phyloP scores from a whole-genome alignment of 2,797 vertebrate species.

The Spizella passerina region DNA sequence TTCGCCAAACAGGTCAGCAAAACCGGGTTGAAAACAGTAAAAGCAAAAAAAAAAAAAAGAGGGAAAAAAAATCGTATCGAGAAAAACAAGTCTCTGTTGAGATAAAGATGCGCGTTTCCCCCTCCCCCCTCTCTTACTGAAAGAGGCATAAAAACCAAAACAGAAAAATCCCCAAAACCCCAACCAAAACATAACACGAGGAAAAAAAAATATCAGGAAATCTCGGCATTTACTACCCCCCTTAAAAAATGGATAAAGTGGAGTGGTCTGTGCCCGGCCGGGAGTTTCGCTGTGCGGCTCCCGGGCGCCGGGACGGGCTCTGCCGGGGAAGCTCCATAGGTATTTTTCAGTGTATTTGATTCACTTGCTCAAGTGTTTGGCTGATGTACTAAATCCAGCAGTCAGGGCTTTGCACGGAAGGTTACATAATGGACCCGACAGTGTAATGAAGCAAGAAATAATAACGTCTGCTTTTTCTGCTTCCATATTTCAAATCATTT shows the following conservation, averaged over 20 bases:
- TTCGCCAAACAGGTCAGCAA: conserved; percentile 99
- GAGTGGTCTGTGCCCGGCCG: neutral
- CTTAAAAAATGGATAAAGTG: neutral
- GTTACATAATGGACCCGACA: conserved; percentile 56
- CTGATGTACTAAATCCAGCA: conserved; percentile 27
- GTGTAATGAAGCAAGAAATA: conserved; percentile 64
- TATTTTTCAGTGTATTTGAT: conserved; percentile 37
- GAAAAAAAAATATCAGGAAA: neutral
- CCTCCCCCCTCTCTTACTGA: neutral
- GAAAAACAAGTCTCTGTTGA: conserved; percentile 27
- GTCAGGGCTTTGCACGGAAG: conserved; percentile 47
- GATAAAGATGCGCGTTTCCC: conserved; percentile 42
- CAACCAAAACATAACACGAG: neutral
- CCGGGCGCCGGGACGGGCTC: neutral
- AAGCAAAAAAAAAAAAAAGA: neutral
- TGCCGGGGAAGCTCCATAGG: neutral
- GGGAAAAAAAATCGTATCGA: neutral
- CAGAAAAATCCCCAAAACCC: neutral
- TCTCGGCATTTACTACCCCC: neutral
- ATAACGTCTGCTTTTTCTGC: conserved; percentile 36
- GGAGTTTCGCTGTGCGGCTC: neutral
- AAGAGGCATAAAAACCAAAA: neutral
- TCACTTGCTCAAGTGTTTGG: conserved; percentile 53
- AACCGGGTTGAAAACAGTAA: conserved; percentile 21
- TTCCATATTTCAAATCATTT: conserved; percentile 67